These are phyloP conservation scores for Melanocharis versteri DNA, from an alignment of 2,113 vertebrate genomes.

Conservation along the genomic window DNA sequence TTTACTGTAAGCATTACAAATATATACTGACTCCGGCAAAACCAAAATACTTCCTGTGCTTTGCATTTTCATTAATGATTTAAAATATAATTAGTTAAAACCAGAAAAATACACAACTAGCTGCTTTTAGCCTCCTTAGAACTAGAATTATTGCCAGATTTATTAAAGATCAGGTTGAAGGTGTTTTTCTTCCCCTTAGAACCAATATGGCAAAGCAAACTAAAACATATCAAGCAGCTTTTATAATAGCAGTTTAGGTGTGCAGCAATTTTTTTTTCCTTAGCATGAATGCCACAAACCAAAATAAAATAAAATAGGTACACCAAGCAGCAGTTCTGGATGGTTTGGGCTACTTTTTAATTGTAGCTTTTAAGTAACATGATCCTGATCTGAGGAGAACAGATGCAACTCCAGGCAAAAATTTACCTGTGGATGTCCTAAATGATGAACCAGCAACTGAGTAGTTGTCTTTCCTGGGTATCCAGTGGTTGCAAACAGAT, in stretches of 20 bases:
- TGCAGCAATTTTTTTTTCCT: neutral
- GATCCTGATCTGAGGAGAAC: neutral
- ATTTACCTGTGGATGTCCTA: conserved; percentile 91
- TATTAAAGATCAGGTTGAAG: neutral
- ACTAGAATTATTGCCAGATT: neutral
- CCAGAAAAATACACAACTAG: neutral
- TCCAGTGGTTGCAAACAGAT: conserved; percentile 91
- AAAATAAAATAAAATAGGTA: neutral
- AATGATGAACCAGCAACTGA: conserved; percentile 91
- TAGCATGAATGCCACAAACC: neutral
- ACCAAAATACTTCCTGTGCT: neutral
- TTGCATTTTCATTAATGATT: neutral
- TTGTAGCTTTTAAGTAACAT: neutral
- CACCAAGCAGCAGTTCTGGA: neutral
- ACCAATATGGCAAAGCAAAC: neutral
- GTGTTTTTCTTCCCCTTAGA: neutral
- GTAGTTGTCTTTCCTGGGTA: conserved; percentile 91
- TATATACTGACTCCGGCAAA: neutral
- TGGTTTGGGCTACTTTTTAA: neutral
- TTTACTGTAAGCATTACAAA: neutral
- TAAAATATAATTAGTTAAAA: neutral
- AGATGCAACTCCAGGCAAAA: neutral
- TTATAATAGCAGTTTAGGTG: neutral
- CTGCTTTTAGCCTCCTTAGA: neutral
- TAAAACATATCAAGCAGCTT: neutral